Evolutionary conservation across 64 coral and sea anemone genomes (phyloP), one percentile per base, ranked within the genome.

Genomic region (Actinia equina): DNA sequence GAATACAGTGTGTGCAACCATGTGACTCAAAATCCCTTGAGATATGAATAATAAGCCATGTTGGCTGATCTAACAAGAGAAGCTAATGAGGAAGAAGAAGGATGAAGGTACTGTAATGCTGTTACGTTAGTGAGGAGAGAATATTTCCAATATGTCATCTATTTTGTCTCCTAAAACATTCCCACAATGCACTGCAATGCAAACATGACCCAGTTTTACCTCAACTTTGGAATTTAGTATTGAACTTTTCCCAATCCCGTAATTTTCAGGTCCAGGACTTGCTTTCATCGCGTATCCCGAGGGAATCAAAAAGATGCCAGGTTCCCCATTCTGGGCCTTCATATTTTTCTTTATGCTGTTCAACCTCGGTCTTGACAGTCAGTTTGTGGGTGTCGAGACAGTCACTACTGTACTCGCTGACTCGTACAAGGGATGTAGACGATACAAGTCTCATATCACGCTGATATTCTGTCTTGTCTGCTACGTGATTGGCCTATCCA

Each of bases 361-460:
- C 77, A 93, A 92, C 23, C 90, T 92, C 53, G 92, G 93, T 87
- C 41, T 95, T 20, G 89, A 95, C 89, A 95, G 93, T 76, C 93
- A 95, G 91, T 96, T 96, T 88, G 94, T 96, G 13, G 94, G 94
- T 30, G 88, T 96, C 14, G 94, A 96, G 52, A 93, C 91, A 22
- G 89, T 93, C 51, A 92, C 92, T 11, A 96, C 94, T 22, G 94
- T 92, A 1, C 43, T 96, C 42, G 91, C 89, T 9, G 94, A 96
- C 81, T 93, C 88, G 88, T 93, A 90, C 61, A 89, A 92, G 27
- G 89, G 85, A 22, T 86, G 89, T 19, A 87, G 94, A 43, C 88
- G 91, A 16, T 92, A 92, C 71, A 96, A 96, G 62, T 10, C 89
- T 8, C 86, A 90, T 79, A 89, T 96, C 22, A 96, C 92, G 59